Conservation (phyloP, 2,113 vertebrate genomes). For the Osmerus mordax region DNA sequence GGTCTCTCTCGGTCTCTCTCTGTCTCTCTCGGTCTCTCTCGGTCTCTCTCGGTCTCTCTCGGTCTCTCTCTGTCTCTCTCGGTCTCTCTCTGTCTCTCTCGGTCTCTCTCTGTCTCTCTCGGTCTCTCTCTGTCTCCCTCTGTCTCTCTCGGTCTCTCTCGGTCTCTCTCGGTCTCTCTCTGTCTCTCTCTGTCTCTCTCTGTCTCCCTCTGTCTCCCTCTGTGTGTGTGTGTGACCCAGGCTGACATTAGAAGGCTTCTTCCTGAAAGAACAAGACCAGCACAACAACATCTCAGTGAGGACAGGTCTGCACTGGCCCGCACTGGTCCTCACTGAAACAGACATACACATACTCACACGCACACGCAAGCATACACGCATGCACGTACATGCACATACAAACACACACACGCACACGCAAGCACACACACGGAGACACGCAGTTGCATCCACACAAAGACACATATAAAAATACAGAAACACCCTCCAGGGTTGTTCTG, state of each 20-base stretch:
- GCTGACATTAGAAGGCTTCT: no score
- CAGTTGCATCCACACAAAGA: neutral
- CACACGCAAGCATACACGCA: no score
- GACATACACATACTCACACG: neutral
- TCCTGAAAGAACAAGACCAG: no score
- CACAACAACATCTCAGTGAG: neutral
- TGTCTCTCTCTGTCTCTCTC: neutral
- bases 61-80: no score
- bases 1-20: no score
- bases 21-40: neutral
- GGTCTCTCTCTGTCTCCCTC: neutral
- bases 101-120: neutral
- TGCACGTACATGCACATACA: no score
- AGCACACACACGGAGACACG: neutral
- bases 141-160: neutral
- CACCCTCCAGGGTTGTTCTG: conserved; percentile 30
- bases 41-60: neutral
- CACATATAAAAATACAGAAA: neutral
- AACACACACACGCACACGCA: neutral
- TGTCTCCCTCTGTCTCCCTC: neutral
- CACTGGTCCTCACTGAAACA: neutral
- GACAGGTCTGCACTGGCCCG: conserved; percentile 24
- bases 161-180: neutral
- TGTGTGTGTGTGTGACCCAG: neutral
- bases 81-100: neutral